Conservation (phyloP, 2,888 invertebrate species). For the Elegia similella region DNA sequence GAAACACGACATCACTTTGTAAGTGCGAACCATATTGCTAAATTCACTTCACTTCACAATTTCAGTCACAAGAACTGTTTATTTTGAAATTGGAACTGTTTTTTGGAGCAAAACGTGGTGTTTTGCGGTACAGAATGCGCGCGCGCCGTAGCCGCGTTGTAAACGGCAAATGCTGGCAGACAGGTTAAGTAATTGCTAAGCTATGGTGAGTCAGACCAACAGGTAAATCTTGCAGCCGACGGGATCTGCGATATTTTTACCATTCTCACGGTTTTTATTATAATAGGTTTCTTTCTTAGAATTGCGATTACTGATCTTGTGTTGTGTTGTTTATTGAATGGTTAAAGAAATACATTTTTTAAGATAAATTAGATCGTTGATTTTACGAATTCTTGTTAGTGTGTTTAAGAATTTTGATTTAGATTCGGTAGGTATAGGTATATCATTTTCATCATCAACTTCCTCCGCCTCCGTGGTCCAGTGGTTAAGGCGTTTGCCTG, state of each 20-base stretch:
- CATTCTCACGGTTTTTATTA: neutral
- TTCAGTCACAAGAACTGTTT: constrained; percentile 28
- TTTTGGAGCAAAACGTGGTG: constrained; percentile 16
- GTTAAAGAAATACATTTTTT: neutral
- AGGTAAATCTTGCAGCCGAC: neutral
- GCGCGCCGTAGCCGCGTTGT: constrained; percentile 33
- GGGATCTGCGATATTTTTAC: constrained; percentile 2
- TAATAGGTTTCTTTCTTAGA: neutral
- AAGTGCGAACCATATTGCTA: constrained; percentile 62
- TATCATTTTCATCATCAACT: too few relatives aligned
- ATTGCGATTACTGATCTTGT: neutral
- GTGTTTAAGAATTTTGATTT: too few relatives aligned
- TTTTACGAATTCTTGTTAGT: neutral
- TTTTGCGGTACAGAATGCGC: constrained; percentile 30
- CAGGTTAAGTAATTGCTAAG: constrained; percentile 6
- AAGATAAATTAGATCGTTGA: neutral
- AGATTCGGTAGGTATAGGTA: too few relatives aligned
- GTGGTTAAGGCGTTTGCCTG: too few relatives aligned
- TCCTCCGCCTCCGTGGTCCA: too few relatives aligned
- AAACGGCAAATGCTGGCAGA: constrained; percentile 9
- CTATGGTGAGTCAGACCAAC: neutral
- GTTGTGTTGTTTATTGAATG: neutral
- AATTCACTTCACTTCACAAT: constrained; percentile 29
- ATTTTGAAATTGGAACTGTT: neutral
- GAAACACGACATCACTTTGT: constrained; percentile 61